Evolutionary conservation across 2,888 invertebrate species (phyloP), one percentile per base, ranked within the genome.

Genomic region (Ecliptopera silaceata): DNA sequence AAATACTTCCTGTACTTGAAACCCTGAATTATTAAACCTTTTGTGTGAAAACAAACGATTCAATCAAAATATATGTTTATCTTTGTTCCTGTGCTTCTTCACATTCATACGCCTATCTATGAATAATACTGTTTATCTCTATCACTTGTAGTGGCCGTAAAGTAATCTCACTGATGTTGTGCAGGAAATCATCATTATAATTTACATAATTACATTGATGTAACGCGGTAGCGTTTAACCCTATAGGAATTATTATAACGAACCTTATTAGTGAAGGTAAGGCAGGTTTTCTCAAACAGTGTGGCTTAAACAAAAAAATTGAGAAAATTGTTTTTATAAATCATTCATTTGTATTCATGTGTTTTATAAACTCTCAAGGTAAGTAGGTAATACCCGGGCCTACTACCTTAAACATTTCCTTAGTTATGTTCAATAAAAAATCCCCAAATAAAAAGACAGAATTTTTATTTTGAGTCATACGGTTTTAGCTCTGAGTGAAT

Each of bases 161-260:
- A 39, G 18, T 13, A 15, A 36, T 36, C 36, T 36, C 42, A 10
- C 39, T 18, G 49, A 22, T 50, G 34, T 42, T 50, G 43, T 43
- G 34, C 22, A 44, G 44, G 44, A 51, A 51, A 43, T 36, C 20
- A 44, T 38, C 18, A 12, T 36, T 49, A 12, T 26, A 51, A 51
- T 44, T 43, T 26, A 15, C 36, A 51, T 44, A 26, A 51, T 42
- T 38, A 50, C 34, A 26, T 50, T 34, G 34, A 43, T 34, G 45
- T n/a, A 5, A 32, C 45, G 17, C 31, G 12, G 32, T n/a, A 32
- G 17, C 32, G 18, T 45, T 20, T 34, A 3, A 34, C 13, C 15
- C 12, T 12, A 5, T 20, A 3, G 26, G 11, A 10, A 42, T 15
- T 10, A 31, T 20, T 5, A 41, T 49, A 18, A 48, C 22, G 29